phyloP scores from a whole-genome alignment of 2,113 vertebrate genomes.

The Neogale vison region DNA sequence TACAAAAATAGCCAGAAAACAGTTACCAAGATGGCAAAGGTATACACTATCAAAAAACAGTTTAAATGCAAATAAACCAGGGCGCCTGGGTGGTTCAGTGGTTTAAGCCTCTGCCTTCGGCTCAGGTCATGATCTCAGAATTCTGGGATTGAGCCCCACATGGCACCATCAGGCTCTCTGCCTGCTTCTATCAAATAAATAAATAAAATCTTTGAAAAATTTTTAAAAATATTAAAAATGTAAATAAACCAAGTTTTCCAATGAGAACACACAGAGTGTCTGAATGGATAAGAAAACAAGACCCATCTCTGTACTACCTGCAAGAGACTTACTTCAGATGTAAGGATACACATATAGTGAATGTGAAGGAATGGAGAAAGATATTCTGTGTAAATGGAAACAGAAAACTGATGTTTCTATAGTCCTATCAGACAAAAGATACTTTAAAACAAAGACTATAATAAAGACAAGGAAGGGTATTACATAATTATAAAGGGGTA shows the following conservation, averaged over 20 bases:
- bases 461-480: background rate
- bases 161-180: too few relatives aligned
- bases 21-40: background rate
- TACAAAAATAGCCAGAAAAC: background rate
- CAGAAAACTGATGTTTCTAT: background rate
- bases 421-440: background rate
- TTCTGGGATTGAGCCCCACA: too few relatives aligned
- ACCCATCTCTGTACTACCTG: background rate
- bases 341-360: background rate
- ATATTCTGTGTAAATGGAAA: background rate
- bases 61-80: background rate
- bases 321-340: background rate
- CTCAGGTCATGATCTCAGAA: too few relatives aligned
- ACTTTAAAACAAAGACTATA: background rate
- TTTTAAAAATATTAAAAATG: background rate
- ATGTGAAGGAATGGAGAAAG: background rate
- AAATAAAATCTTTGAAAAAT: too few relatives aligned
- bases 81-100: too few relatives aligned
- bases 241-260: background rate
- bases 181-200: too few relatives aligned
- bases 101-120: too few relatives aligned
- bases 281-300: background rate
- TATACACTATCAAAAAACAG: background rate
- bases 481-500: background rate
- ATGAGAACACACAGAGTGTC: background rate